Evolutionary conservation across 2,888 invertebrate genomes (phyloP).

Genomic region (Phaedon cochleariae): DNA sequence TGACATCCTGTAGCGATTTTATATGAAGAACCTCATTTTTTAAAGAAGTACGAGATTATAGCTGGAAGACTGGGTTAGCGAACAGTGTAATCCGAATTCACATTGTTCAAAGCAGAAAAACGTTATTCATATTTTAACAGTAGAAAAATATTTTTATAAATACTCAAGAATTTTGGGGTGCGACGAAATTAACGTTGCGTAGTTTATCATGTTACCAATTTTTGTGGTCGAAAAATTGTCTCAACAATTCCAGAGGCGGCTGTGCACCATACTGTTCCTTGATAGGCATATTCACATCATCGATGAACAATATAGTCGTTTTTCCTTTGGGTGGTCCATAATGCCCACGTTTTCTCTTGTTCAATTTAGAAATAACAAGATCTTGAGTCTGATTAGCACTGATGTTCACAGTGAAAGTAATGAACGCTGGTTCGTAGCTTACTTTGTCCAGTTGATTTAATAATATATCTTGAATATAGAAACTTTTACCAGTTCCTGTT

Average conservation of each 20-base stretch:
- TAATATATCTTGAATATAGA: constrained; percentile 77
- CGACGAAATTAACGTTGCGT: no score
- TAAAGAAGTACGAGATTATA: no score
- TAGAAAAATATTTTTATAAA: no score
- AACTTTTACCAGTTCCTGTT: constrained; percentile 88
- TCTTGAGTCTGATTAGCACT: constrained; percentile 85
- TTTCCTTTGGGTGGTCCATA: constrained; percentile 82
- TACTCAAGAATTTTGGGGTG: no score
- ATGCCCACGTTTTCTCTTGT: constrained; percentile 75
- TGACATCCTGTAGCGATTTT: no score
- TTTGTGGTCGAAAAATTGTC: constrained; percentile 85
- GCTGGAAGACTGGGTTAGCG: no score
- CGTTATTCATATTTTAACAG: no score
- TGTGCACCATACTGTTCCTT: constrained; percentile 87
- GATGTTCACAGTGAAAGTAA: constrained; percentile 86
- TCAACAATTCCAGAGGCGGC: constrained; percentile 83
- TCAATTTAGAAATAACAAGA: constrained; percentile 74
- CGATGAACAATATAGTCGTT: constrained; percentile 79
- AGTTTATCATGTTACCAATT: no score
- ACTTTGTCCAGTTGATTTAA: constrained; percentile 75
- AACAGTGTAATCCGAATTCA: no score
- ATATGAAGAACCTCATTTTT: no score
- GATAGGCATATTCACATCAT: constrained; percentile 88
- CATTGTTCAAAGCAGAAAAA: no score
- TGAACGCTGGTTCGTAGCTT: constrained; percentile 77